These are phyloP conservation scores for Dichetophora obliterata DNA, from an alignment of 2,888 invertebrate genomes.

Conservation along the genomic window DNA sequence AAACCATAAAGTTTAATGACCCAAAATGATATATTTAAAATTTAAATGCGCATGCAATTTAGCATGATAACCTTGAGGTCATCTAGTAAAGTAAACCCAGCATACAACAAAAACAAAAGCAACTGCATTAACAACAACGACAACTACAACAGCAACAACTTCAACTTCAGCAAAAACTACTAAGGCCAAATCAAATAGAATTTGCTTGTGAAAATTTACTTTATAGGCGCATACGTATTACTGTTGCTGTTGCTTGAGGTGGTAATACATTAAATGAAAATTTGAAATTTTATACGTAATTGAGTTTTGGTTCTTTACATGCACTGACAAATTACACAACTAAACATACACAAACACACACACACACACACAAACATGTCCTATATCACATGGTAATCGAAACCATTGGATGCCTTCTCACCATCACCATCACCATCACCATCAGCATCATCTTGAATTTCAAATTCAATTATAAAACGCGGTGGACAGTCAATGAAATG, in stretches of 20 bases:
- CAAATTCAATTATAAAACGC: constrained; percentile 67
- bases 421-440: constrained; percentile 36
- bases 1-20: constrained; percentile 60
- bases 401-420: not conserved
- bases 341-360: constrained; percentile 31
- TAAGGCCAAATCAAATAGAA: not conserved
- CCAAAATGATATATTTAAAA: constrained; percentile 55
- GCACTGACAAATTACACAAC: constrained; percentile 56
- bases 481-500: constrained; percentile 49
- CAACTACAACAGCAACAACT: not conserved
- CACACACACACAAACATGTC: constrained; percentile 10
- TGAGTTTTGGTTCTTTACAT: constrained; percentile 60
- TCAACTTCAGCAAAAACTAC: not conserved
- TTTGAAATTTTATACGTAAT: constrained; percentile 66
- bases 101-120: not conserved
- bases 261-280: constrained; percentile 53
- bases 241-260: not conserved
- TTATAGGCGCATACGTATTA: not conserved
- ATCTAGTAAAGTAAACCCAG: constrained; percentile 48
- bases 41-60: constrained; percentile 50
- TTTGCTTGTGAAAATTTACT: not conserved
- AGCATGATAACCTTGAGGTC: constrained; percentile 39
- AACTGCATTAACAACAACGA: not conserved
- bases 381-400: not conserved
- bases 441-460: constrained; percentile 64